These are phyloP conservation scores for Ascidia mentula DNA, from an alignment of 23 tunicate genomes.

Conservation along the genomic window DNA sequence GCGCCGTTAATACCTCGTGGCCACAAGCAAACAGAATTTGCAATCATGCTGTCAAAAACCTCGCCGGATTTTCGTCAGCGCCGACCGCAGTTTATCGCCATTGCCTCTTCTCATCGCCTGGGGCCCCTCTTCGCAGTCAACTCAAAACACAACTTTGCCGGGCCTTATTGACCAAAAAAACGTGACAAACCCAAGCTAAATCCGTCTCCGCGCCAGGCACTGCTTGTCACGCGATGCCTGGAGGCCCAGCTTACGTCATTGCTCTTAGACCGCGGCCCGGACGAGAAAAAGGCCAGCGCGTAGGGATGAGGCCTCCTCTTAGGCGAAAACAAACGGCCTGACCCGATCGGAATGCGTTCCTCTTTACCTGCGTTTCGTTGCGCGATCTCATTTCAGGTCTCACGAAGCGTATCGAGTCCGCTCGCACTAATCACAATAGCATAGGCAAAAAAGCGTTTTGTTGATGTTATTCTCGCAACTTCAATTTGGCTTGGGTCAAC, in stretches of 20 bases:
- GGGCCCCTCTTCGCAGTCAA: not conserved
- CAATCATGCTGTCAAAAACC: not conserved
- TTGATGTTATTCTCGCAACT: not conserved
- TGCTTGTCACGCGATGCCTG: conserved; percentile 34
- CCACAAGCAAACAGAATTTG: not conserved
- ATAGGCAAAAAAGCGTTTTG: not conserved
- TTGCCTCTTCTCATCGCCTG: not conserved
- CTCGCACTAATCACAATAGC: not conserved
- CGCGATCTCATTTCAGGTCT: not conserved
- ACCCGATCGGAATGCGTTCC: conserved; percentile 25
- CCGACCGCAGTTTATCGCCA: not conserved
- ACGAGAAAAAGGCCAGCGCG: not conserved
- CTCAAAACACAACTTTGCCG: not conserved
- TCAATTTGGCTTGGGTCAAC: not conserved
- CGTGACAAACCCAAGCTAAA: conserved; percentile 23
- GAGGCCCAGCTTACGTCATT: conserved; percentile 11
- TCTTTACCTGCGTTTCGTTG: not conserved
- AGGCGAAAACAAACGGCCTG: not conserved
- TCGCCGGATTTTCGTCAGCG: conserved; percentile 12
- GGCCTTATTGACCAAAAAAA: not conserved
- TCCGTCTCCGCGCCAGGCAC: conserved; percentile 16
- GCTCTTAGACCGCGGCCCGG: not conserved
- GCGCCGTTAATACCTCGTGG: not conserved
- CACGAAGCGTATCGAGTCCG: not conserved
- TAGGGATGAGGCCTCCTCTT: not conserved